Conservation (phyloP, 2,888 invertebrate genomes). For the Anodontia alba region DNA sequence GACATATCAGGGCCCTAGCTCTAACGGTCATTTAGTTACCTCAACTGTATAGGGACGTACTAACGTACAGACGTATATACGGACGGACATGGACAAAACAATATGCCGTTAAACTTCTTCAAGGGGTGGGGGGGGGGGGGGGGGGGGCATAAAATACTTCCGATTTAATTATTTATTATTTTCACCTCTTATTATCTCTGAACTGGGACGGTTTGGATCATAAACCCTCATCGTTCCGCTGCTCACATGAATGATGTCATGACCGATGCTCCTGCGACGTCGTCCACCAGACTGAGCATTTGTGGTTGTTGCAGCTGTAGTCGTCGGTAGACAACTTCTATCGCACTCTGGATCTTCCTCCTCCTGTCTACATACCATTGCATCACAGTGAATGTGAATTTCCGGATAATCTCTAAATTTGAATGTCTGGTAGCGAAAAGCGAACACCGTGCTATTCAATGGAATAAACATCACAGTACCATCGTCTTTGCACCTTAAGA, state of each 20-base stretch:
- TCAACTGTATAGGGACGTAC: no score
- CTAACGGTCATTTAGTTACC: no score
- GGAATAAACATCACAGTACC: slow-evolving; percentile 71
- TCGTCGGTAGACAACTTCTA: slow-evolving; percentile 68
- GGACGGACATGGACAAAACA: no score
- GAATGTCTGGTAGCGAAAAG: slow-evolving; percentile 77
- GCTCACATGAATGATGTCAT: slow-evolving; percentile 28
- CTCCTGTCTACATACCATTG: slow-evolving; percentile 72
- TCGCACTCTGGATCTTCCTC: slow-evolving; percentile 75
- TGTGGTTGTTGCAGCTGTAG: slow-evolving; percentile 60
- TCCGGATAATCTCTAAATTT: slow-evolving; percentile 67
- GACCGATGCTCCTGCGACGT: slow-evolving; percentile 23
- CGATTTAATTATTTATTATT: no score
- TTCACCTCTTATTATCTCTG: slow-evolving; percentile 15
- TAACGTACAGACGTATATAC: no score
- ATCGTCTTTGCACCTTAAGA: slow-evolving; percentile 71
- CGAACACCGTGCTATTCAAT: slow-evolving; percentile 72
- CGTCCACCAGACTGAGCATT: slow-evolving; percentile 20
- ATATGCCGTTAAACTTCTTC: no score
- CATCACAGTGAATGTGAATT: slow-evolving; percentile 77
- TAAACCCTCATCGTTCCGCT: slow-evolving; percentile 39
- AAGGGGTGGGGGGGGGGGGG: no score
- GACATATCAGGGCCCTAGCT: no score
- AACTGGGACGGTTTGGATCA: neutral
- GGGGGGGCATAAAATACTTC: no score